Evolutionary conservation across 2,888 invertebrate genomes (phyloP), one percentile per base, ranked within the genome.

Genomic region (Trichogramma dendrolimi): DNA sequence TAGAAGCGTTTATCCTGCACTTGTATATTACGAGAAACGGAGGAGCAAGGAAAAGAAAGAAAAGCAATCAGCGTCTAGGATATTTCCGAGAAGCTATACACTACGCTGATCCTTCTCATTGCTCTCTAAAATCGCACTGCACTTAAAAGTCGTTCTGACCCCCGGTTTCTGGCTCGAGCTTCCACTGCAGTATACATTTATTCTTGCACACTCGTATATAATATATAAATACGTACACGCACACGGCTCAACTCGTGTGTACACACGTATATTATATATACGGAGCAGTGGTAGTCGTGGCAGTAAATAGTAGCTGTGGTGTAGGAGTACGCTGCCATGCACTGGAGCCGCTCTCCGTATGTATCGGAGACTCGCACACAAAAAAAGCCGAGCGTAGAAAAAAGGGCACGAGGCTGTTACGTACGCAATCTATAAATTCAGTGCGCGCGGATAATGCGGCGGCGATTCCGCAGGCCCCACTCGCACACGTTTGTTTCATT

Each of bases 1-100:
- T 61, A 54, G 57, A 27, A 51, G 11, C 63, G 60, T 63, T 63
- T 63, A 63, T 61, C 60, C 46, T 56, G 62, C 58, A 62, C 62
- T 65, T 65, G 50, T 54, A 57, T 46, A 60, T 65, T 65, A 65
- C 62, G 55, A 62, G 54, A 52, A 27, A 39, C 8, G 50, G 52
- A 49, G 44, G 14, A 10, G 52, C 11, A 14, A 43, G 46, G 7
- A 41, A 10, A 14, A 10, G 39, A 44, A n/a, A 52, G 14, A 39
- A 27, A 40, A 53, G 52, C 59, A 60, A 62, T 62, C 62, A 27
- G 60, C 47, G 60, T 60, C 65, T 61, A 57, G 62, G 48, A 14
- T 10, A 52, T 58, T 65, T 65, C 63, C 50, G n/a, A 51, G 62
- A 62, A 64, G 56, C 55, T 54, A 40, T 48, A 39, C 43, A 41